Conservation (phyloP, 1,140 invertebrate species). For the Cepaea nemoralis region DNA sequence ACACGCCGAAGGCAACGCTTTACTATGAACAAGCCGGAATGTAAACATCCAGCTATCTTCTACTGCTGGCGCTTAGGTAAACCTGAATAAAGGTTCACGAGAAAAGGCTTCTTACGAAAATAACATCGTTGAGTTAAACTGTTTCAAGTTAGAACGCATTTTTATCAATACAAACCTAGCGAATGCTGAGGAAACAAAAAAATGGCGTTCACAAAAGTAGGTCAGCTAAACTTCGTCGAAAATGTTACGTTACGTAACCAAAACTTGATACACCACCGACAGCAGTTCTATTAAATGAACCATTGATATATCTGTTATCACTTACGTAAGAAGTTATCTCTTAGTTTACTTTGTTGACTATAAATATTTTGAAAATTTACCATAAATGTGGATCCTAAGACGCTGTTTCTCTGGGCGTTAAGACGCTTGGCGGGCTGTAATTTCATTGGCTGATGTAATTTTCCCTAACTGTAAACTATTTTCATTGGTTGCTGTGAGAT, state of each 20-base stretch:
- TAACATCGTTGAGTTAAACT: too few relatives aligned
- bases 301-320: neutral
- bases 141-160: too few relatives aligned
- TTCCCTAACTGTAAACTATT: neutral
- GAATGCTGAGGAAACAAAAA: neutral
- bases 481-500: slow-evolving; percentile 2
- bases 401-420: neutral
- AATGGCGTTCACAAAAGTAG: neutral
- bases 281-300: neutral
- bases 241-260: neutral
- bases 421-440: slow-evolving; percentile 45
- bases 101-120: too few relatives aligned
- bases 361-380: slow-evolving; percentile 25
- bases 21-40: neutral
- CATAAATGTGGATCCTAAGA: slow-evolving; percentile 15
- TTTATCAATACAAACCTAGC: too few relatives aligned
- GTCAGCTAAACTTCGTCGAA: neutral
- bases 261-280: neutral
- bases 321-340: neutral
- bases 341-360: neutral
- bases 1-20: too few relatives aligned
- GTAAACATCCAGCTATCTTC: too few relatives aligned
- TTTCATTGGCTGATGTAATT: slow-evolving; percentile 40
- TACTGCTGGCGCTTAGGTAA: too few relatives aligned
- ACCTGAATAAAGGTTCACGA: too few relatives aligned